Conservation (phyloP, 2,113 vertebrate genomes). For the Tautogolabrus adspersus region DNA sequence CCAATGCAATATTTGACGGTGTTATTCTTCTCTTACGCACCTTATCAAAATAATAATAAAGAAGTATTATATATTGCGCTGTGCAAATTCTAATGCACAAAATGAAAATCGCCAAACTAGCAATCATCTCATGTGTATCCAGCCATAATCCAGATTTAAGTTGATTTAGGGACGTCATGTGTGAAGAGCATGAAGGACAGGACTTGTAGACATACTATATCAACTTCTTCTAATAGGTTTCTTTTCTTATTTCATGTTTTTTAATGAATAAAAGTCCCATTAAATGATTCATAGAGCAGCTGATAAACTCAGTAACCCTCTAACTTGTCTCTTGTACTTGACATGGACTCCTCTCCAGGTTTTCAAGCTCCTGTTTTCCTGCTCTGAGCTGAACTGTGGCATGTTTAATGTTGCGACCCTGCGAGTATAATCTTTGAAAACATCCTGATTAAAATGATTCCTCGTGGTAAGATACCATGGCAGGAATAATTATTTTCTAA, state of each 20-base stretch:
- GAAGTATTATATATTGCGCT: too few relatives aligned
- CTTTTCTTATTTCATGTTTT: background rate
- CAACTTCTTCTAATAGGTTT: background rate
- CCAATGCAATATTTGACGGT: too few relatives aligned
- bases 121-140: background rate
- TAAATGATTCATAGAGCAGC: background rate
- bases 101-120: too few relatives aligned
- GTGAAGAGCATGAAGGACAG: background rate
- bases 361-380: conserved; percentile 59
- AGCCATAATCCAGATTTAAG: too few relatives aligned
- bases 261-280: background rate
- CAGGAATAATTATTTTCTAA: conserved; percentile 77
- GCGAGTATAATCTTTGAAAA: conserved; percentile 72
- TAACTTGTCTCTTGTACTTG: background rate
- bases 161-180: too few relatives aligned
- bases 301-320: background rate
- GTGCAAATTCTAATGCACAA: too few relatives aligned
- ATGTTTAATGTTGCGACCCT: conserved; percentile 58
- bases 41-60: too few relatives aligned
- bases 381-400: conserved; percentile 28
- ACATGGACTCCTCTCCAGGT: conserved; percentile 11
- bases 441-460: conserved; percentile 80
- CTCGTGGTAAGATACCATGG: conserved; percentile 65
- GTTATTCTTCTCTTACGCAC: too few relatives aligned
- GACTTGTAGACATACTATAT: too few relatives aligned